A percentile compares a stretch with the other conserved stretches of the same genome.
phyloP scores from a whole-genome alignment of 2,888 invertebrate genomes.

The Chymomyza procnemis region DNA sequence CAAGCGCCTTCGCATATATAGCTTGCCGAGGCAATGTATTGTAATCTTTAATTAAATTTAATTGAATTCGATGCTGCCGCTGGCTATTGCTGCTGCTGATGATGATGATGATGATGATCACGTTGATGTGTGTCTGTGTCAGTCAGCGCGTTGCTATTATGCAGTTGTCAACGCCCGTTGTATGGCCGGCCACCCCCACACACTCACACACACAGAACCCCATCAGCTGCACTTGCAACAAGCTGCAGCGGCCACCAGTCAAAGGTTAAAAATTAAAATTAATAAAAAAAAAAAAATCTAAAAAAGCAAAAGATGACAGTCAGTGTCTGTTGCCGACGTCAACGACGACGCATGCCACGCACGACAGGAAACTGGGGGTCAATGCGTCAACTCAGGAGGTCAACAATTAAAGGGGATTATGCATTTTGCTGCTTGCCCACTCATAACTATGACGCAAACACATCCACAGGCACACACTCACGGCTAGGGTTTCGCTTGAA shows the following conservation, averaged over 20 bases:
- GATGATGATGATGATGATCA: conserved; percentile 28
- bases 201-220: conserved; percentile 27
- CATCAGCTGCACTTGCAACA: conserved; percentile 17
- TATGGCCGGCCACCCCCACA: too few relatives aligned
- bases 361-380: conserved; percentile 64
- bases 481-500: neutral
- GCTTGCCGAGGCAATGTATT: conserved; percentile 40
- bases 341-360: conserved; percentile 13
- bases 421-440: neutral
- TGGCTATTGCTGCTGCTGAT: conserved; percentile 18
- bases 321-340: conserved; percentile 8
- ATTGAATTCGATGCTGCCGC: conserved; percentile 70
- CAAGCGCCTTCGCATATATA: conserved; percentile 40
- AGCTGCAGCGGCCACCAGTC: conserved; percentile 45
- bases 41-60: conserved; percentile 77
- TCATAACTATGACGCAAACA: neutral
- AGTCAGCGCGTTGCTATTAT: conserved; percentile 44
- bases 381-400: conserved; percentile 48
- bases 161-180: conserved; percentile 27
- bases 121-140: conserved; percentile 21
- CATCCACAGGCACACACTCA: neutral
- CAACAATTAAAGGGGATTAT: conserved; percentile 10
- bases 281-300: conserved; percentile 42
- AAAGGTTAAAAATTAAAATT: conserved; percentile 68
- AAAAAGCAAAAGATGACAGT: conserved; percentile 2